These are phyloP conservation scores for Philotrypesis tridentata DNA, from an alignment of 1,140 invertebrate species.

Conservation along the genomic window DNA sequence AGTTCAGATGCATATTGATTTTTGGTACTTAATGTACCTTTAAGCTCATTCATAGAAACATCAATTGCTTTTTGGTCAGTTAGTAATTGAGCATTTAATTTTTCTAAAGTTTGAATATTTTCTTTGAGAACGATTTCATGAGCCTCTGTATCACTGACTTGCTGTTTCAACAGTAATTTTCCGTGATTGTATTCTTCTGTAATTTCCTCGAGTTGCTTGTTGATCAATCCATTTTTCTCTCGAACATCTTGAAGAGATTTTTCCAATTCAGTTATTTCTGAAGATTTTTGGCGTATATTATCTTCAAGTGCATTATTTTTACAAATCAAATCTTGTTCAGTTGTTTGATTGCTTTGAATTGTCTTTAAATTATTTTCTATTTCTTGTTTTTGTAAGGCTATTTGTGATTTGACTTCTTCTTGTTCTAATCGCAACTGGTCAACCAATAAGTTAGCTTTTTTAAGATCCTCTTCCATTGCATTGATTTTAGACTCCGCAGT, in stretches of 20 bases:
- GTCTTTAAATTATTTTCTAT: slow-evolving; percentile 54
- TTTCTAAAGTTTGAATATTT: slow-evolving; percentile 70
- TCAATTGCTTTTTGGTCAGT: slow-evolving; percentile 61
- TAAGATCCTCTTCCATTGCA: slow-evolving; percentile 52
- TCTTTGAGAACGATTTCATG: slow-evolving; percentile 70
- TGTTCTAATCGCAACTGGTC: slow-evolving; percentile 53
- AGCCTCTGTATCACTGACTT: slow-evolving; percentile 65
- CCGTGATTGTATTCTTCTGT: slow-evolving; percentile 71
- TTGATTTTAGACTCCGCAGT: slow-evolving; percentile 59
- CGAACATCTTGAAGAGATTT: slow-evolving; percentile 64
- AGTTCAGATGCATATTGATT: slow-evolving; percentile 44
- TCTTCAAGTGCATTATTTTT: slow-evolving; percentile 55
- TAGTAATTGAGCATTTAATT: slow-evolving; percentile 73
- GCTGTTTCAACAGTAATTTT: slow-evolving; percentile 71
- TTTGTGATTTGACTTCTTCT: slow-evolving; percentile 53
- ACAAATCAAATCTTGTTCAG: slow-evolving; percentile 52
- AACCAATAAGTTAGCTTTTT: slow-evolving; percentile 51
- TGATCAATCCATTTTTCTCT: slow-evolving; percentile 64
- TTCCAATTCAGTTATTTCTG: slow-evolving; percentile 52
- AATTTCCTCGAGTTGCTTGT: slow-evolving; percentile 52
- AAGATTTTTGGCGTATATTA: slow-evolving; percentile 51
- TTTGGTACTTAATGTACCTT: slow-evolving; percentile 54
- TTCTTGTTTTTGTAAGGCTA: slow-evolving; percentile 54
- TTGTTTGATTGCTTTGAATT: slow-evolving; percentile 52
- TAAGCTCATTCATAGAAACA: slow-evolving; percentile 57